Evolutionary conservation across 2,888 invertebrate genomes (phyloP).

Genomic region (Meloe dianella): DNA sequence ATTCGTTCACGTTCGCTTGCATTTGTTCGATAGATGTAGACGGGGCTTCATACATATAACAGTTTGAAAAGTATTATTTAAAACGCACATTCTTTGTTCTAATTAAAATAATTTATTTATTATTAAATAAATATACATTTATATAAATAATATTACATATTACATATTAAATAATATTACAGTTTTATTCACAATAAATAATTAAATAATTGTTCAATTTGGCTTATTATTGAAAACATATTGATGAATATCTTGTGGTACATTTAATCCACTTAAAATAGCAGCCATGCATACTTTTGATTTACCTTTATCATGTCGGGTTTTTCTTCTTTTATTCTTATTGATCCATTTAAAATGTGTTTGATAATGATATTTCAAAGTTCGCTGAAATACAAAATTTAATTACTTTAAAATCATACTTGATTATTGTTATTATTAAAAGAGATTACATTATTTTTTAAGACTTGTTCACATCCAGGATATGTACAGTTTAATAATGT

Average conservation of each 20-base stretch:
- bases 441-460: conserved; percentile 27
- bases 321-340: conserved; percentile 36
- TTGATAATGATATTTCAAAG: conserved; percentile 41
- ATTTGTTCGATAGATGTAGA: too few relatives aligned
- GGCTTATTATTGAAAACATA: too few relatives aligned
- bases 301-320: conserved; percentile 47
- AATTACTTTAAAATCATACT: not conserved
- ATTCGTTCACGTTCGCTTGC: too few relatives aligned
- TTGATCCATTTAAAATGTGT: conserved; percentile 35
- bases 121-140: too few relatives aligned
- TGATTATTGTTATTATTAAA: not conserved
- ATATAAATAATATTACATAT: too few relatives aligned
- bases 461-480: conserved; percentile 34
- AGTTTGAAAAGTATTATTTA: too few relatives aligned
- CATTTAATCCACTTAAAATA: conserved; percentile 27
- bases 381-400: conserved; percentile 39
- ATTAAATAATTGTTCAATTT: too few relatives aligned
- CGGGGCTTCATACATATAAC: too few relatives aligned
- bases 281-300: conserved; percentile 35
- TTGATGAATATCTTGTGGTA: not conserved
- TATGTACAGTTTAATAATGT: conserved; percentile 34
- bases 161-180: too few relatives aligned
- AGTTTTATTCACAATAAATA: too few relatives aligned
- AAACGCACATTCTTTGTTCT: too few relatives aligned
- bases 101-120: too few relatives aligned